phyloP scores from a whole-genome alignment of 1,140 invertebrate genomes.

The Trinorchestia longiramus region DNA sequence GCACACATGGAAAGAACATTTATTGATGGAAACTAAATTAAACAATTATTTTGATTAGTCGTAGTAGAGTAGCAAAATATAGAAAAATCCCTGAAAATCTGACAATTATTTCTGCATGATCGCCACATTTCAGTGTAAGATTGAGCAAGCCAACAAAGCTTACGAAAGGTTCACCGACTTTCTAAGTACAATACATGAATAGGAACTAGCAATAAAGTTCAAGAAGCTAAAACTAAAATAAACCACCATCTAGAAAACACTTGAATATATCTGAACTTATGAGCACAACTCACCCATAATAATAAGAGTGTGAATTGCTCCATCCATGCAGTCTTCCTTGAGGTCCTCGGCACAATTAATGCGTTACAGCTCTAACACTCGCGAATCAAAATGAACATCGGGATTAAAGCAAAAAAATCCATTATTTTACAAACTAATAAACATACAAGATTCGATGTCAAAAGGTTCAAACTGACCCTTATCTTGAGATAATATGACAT shows the following conservation, averaged over 20 bases:
- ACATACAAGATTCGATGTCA: background rate
- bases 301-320: background rate
- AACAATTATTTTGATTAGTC: too few relatives aligned
- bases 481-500: background rate
- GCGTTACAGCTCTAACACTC: background rate
- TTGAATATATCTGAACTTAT: too few relatives aligned
- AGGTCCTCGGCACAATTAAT: background rate
- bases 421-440: background rate
- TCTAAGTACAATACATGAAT: background rate
- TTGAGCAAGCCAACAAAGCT: background rate
- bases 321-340: background rate
- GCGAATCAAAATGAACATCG: too few relatives aligned
- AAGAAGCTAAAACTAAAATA: too few relatives aligned
- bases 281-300: conserved; percentile 8
- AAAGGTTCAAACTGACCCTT: too few relatives aligned
- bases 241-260: too few relatives aligned
- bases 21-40: too few relatives aligned
- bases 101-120: too few relatives aligned
- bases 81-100: too few relatives aligned
- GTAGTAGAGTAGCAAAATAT: too few relatives aligned
- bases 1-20: too few relatives aligned
- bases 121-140: background rate
- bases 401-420: background rate
- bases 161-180: too few relatives aligned
- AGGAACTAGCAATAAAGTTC: background rate